Evolutionary conservation across 2,797 vertebrate species (phyloP), one percentile per base, ranked within the genome.

Genomic region (Percopsis omiscomaycus): DNA sequence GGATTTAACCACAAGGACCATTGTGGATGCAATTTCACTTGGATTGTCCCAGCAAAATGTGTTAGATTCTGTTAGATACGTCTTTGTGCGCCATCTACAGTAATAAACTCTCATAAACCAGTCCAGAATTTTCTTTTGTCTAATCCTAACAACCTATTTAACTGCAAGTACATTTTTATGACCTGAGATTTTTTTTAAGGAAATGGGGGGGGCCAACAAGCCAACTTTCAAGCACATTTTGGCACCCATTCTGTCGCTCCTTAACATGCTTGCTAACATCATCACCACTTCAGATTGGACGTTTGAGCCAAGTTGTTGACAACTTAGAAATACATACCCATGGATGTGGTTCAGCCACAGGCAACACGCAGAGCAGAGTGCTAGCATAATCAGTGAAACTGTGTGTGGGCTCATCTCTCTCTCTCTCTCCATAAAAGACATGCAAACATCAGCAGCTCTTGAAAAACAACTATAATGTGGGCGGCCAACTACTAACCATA

Each of bases 321-420:
- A 68, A 28, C 52, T 51, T 15, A 52, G n/a, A 51, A 47, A 37
- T 47, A 16, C 46, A 62, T 32, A 4, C 37, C 50, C 37, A 12
- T 9, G 32, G 55, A 44, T 12, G 32, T 12, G 42, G 55, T 56
- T 46, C 56, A 58, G 16, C 56, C 12, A 58, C 56, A 58, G 42
- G 56, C 56, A 58, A 45, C 52, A 46, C 14, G 10, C 57, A 48
- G 13, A 48, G 57, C 46, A 9, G 5, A 29, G 57, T 14, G 60
- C 50, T 42, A 13, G 50, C 28, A 14, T 45, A 51, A 63, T 29
- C 42, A 29, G 37, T 53, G 52, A 55, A 44, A 14, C 52, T 32
- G 61, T 64, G 61, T 64, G 61, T 64, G 61, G 61, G 42, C 61
- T 22, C 16, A 46, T 45, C 61, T 22, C 61, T 47, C 53, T 16